Evolutionary conservation across 2,113 vertebrate species (phyloP).

Genomic region (Agelaius phoeniceus): DNA sequence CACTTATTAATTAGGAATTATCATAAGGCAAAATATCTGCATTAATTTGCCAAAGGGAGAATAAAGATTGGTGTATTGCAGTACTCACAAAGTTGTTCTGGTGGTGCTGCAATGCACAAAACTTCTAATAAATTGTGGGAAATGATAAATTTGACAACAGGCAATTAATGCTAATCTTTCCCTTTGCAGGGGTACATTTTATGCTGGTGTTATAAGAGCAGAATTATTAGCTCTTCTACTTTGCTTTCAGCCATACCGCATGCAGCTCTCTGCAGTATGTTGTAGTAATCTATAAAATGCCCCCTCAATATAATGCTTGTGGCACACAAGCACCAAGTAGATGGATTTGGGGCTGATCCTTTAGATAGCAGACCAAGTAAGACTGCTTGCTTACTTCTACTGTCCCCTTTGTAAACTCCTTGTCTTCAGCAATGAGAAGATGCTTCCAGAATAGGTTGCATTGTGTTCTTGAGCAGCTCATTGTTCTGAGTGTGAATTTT

Average conservation of each 20-base stretch:
- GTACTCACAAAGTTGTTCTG: constrained; percentile 27
- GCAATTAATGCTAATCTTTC: constrained; percentile 58
- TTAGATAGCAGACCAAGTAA: neutral
- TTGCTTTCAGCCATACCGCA: neutral
- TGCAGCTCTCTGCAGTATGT: neutral
- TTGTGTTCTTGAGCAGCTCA: constrained; percentile 29
- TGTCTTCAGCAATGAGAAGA: neutral
- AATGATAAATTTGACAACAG: constrained; percentile 63
- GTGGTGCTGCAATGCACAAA: constrained; percentile 53
- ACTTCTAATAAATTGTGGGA: constrained; percentile 57
- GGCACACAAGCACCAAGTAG: neutral
- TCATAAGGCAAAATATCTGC: constrained; percentile 59
- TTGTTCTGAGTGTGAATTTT: constrained; percentile 55
- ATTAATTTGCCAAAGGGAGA: constrained; percentile 52
- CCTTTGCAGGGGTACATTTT: constrained; percentile 47
- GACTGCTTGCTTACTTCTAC: neutral
- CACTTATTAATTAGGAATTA: constrained; percentile 66
- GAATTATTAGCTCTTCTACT: constrained; percentile 11
- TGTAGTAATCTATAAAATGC: neutral
- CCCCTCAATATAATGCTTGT: neutral
- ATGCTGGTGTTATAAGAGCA: constrained; percentile 31
- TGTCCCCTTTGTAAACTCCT: neutral
- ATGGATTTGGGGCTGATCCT: neutral
- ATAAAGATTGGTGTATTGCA: constrained; percentile 55
- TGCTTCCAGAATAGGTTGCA: neutral